These are phyloP conservation scores for Puma concolor DNA, from an alignment of 2,113 vertebrate species.

Conservation along the genomic window DNA sequence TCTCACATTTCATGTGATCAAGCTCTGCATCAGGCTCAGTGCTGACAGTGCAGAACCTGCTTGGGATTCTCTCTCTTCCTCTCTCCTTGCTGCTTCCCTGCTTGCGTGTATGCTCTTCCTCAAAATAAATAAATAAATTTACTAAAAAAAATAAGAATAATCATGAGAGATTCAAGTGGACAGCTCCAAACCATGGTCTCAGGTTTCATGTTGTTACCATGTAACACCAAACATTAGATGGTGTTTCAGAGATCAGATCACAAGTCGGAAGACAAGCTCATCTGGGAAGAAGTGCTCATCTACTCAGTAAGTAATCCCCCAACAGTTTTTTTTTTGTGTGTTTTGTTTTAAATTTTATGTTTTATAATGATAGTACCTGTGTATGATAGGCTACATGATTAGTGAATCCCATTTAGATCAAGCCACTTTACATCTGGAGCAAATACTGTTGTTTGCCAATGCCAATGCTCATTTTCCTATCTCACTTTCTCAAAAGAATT, in stretches of 20 bases:
- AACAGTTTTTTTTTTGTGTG: not conserved
- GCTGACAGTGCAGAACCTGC: too few species aligned
- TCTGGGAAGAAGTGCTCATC: not conserved
- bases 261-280: not conserved
- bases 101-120: too few species aligned
- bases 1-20: too few species aligned
- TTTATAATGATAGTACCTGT: not conserved
- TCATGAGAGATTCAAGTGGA: not conserved
- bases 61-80: too few species aligned
- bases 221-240: not conserved
- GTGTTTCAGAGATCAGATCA: not conserved
- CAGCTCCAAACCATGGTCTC: not conserved
- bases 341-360: not conserved
- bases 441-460: not conserved
- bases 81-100: too few species aligned
- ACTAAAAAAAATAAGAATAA: not conserved
- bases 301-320: not conserved
- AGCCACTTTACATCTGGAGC: not conserved
- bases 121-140: too few species aligned
- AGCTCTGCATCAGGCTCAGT: too few species aligned
- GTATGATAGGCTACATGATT: not conserved
- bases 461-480: not conserved
- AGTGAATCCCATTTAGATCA: not conserved
- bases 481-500: not conserved
- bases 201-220: not conserved